phyloP scores from a whole-genome alignment of 2,113 vertebrate genomes.

The Tiliqua scincoides region DNA sequence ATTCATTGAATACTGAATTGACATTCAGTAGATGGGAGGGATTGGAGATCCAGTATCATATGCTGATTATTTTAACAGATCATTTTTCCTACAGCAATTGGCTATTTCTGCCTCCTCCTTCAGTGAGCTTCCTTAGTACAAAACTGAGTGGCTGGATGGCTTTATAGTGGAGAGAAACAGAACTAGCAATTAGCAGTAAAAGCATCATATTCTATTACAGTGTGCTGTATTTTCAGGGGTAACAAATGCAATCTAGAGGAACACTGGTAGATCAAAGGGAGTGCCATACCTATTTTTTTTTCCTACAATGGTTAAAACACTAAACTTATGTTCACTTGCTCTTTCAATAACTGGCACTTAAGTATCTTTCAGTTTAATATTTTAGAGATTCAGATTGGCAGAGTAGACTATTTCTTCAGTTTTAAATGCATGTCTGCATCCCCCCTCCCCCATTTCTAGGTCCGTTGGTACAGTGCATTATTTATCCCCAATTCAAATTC shows the following conservation, averaged over 20 bases:
- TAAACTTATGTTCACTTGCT: neutral
- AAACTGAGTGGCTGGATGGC: conserved; percentile 9
- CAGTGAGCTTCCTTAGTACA: neutral
- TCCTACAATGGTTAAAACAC: neutral
- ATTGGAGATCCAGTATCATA: neutral
- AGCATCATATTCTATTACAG: neutral
- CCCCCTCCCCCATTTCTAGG: neutral
- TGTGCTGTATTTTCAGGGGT: neutral
- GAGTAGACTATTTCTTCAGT: too few species aligned
- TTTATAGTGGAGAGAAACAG: neutral
- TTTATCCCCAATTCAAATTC: neutral
- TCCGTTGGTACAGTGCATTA: neutral
- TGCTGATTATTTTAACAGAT: conserved; percentile 27
- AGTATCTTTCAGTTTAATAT: neutral
- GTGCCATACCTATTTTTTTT: neutral
- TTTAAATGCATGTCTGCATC: neutral
- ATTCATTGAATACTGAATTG: neutral
- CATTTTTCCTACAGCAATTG: neutral
- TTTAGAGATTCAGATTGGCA: neutral
- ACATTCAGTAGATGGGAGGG: neutral
- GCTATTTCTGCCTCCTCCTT: neutral
- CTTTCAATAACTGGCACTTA: neutral
- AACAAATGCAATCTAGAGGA: neutral
- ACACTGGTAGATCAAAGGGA: neutral
- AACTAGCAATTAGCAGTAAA: neutral